Conservation (phyloP, 30 jellyfish, hydroid and myxozoan genomes). For the Aurelia sp. region DNA sequence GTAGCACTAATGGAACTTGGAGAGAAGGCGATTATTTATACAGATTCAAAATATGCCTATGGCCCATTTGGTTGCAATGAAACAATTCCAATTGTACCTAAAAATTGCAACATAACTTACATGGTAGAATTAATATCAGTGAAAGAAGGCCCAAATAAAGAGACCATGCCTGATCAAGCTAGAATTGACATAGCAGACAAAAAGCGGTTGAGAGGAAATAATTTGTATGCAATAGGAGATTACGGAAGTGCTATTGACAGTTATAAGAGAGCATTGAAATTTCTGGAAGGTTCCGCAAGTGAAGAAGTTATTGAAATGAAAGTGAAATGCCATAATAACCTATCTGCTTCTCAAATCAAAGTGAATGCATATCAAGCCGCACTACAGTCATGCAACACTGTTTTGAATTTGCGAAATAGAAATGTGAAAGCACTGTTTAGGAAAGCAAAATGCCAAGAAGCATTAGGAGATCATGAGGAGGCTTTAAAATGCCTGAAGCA, state of each 20-base stretch:
- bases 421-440: slow-evolving; percentile 83
- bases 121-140: slow-evolving; percentile 68
- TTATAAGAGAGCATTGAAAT: slow-evolving; percentile 87
- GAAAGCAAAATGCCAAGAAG: slow-evolving; percentile 88
- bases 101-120: slow-evolving; percentile 65
- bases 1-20: slow-evolving; percentile 85
- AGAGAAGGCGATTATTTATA: slow-evolving; percentile 60
- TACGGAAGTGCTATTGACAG: slow-evolving; percentile 73
- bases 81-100: slow-evolving; percentile 65
- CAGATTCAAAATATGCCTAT: slow-evolving; percentile 90
- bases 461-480: slow-evolving; percentile 78
- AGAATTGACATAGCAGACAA: slow-evolving; percentile 67
- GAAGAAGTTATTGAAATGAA: slow-evolving; percentile 65
- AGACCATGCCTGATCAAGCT: slow-evolving; percentile 45
- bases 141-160: slow-evolving; percentile 51
- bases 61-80: slow-evolving; percentile 83
- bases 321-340: slow-evolving; percentile 76
- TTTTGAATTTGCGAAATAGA: slow-evolving; percentile 57
- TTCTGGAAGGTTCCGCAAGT: slow-evolving; percentile 79
- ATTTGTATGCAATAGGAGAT: slow-evolving; percentile 77
- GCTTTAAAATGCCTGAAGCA: slow-evolving; percentile 87
- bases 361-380: slow-evolving; percentile 83
- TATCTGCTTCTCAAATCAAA: slow-evolving; percentile 91
- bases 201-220: slow-evolving; percentile 83
- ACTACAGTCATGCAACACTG: slow-evolving; percentile 76